phyloP scores from a whole-genome alignment of 2,888 invertebrate species.

The Chironomus tentans region DNA sequence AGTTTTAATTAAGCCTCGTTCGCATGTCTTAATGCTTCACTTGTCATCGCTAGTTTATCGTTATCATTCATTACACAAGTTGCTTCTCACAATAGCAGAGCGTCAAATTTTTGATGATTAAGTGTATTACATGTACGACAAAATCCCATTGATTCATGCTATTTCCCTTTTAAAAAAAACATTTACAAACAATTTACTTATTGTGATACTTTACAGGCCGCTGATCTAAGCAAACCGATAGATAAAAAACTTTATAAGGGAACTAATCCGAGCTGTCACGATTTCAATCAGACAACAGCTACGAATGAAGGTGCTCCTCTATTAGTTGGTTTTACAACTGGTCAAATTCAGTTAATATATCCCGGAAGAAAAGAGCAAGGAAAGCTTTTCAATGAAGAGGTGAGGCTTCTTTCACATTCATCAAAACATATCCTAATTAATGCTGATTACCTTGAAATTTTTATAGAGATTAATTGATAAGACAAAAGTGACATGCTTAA shows the following conservation, averaged over 20 bases:
- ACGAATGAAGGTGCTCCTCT: constrained; percentile 77
- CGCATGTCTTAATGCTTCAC: neutral
- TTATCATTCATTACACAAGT: neutral
- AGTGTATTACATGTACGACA: neutral
- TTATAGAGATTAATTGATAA: constrained; percentile 42
- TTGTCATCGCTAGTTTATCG: neutral
- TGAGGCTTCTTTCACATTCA: constrained; percentile 35
- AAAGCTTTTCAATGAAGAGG: constrained; percentile 97
- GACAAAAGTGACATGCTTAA: constrained; percentile 76
- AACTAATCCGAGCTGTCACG: constrained; percentile 97
- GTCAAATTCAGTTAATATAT: constrained; percentile 96
- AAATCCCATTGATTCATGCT: neutral
- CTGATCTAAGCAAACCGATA: constrained; percentile 91
- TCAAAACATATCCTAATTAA: too few species aligned
- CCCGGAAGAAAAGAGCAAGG: constrained; percentile 93
- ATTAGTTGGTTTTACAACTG: constrained; percentile 95
- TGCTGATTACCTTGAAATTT: neutral
- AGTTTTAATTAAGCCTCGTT: constrained; percentile 10
- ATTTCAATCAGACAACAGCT: constrained; percentile 83
- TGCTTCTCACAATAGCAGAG: neutral
- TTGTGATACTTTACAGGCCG: constrained; percentile 53
- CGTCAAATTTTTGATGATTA: too few species aligned
- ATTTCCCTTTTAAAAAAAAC: too few species aligned
- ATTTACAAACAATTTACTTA: constrained; percentile 26
- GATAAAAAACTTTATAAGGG: constrained; percentile 99